phyloP scores from a whole-genome alignment of 2,113 vertebrate genomes.

The Saccopteryx leptura region DNA sequence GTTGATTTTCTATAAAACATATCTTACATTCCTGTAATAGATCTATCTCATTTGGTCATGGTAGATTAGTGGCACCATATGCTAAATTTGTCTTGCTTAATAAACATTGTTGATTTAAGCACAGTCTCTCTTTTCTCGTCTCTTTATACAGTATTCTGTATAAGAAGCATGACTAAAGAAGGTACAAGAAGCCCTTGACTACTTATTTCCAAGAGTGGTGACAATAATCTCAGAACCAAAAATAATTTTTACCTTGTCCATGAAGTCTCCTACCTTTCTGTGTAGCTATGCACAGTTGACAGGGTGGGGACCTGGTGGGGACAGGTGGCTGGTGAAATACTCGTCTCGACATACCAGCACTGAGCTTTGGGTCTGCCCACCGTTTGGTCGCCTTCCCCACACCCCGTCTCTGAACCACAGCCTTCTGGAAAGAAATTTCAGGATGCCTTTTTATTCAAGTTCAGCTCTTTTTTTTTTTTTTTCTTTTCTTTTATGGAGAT shows the following conservation, averaged over 20 bases:
- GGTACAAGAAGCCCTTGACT: not conserved
- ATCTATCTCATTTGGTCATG: not conserved
- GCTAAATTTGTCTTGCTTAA: not conserved
- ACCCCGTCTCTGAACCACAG: not conserved
- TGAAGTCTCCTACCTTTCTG: not conserved
- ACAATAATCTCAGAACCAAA: not conserved
- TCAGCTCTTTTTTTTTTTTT: not conserved
- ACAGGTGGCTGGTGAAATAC: not conserved
- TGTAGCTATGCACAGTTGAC: not conserved
- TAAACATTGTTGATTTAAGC: not conserved
- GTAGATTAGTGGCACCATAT: not conserved
- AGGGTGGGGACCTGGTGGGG: not conserved
- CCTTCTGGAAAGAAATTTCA: not conserved
- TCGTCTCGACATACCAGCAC: not conserved
- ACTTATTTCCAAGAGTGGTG: not conserved
- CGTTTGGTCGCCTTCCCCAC: not conserved
- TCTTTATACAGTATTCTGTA: not conserved
- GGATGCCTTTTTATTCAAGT: not conserved
- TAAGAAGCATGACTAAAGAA: not conserved
- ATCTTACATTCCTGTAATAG: not conserved
- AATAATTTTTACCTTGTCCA: not conserved
- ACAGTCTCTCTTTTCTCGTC: not conserved
- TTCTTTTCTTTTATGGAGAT: not conserved
- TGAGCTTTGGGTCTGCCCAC: not conserved
- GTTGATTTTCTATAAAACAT: not conserved